Percentiles rank a stretch among this genome's conserved stretches.
Evolutionary conservation across 2,888 invertebrate genomes (phyloP).

Genomic region (Beris chalybata): DNA sequence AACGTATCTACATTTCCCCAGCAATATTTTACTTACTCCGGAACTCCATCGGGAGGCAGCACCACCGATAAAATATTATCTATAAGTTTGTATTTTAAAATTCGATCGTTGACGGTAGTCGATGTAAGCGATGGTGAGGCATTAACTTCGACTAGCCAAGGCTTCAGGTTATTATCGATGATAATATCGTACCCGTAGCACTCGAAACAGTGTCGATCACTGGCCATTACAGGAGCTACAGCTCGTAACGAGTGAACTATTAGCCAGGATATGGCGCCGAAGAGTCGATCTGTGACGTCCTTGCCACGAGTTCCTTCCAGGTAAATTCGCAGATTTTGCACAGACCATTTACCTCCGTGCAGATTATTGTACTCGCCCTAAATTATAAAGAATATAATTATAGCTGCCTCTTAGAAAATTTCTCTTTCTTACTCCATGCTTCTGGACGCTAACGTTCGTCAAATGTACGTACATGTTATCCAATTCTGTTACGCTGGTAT

Average conservation of each 20-base stretch:
- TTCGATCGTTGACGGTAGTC: conserved; percentile 91
- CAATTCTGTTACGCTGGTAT: conserved; percentile 81
- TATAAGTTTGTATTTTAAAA: conserved; percentile 89
- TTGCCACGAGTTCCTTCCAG: conserved; percentile 90
- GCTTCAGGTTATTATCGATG: conserved; percentile 90
- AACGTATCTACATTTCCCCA: background rate
- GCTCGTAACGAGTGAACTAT: conserved; percentile 93
- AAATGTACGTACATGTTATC: conserved; percentile 94
- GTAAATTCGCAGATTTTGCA: conserved; percentile 86
- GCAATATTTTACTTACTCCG: conserved; percentile 66
- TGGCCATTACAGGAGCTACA: conserved; percentile 89
- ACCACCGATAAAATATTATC: conserved; percentile 91
- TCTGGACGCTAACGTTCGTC: conserved; percentile 97
- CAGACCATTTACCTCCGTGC: conserved; percentile 93
- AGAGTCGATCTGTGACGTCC: conserved; percentile 83
- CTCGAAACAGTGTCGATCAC: conserved; percentile 74
- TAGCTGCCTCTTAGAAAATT: background rate
- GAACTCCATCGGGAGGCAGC: conserved; percentile 83
- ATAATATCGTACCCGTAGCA: conserved; percentile 97
- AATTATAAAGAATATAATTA: background rate
- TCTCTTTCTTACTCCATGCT: conserved; percentile 73
- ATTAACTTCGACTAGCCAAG: conserved; percentile 93
- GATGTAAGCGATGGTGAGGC: conserved; percentile 93
- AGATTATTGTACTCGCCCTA: conserved; percentile 90
- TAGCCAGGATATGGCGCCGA: conserved; percentile 85